Evolutionary conservation across 2,113 vertebrate species (phyloP), one percentile per base, ranked within the genome.

Genomic region (Sinocyclocheilus anshuiensis): DNA sequence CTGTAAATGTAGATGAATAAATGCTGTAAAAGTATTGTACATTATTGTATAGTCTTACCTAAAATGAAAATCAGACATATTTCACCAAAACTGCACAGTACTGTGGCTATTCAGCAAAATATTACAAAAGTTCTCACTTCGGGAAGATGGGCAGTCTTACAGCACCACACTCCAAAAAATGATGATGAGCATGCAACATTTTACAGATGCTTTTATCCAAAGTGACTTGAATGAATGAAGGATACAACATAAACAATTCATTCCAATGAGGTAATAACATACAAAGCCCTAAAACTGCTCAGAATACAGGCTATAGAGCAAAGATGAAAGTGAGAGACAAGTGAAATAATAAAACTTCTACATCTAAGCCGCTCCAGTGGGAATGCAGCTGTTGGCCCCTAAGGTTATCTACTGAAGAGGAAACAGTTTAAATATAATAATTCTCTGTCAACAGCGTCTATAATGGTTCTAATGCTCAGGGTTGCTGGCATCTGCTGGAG

Each of bases 401-500:
- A 42, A 79, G 12, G 10, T 36, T 33, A 78, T 36, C 16, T 22
- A 36, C 53, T 57, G 4, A 61, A 59, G 11, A 63, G 24, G 20
- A 57, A 36, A 24, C 12, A 45, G 36, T 26, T 45, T 4, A 36
- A 13, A 80, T 22, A 39, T 6, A 57, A 78, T 36, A 33, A 57
- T 78, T 59, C 76, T 55, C 50, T 33, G 4, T 16, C 20, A 48
- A 39, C 13, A 39, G 24, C 10, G 5, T n/a, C 6, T 6, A n/a
- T 11, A 45, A 45, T 45, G 45, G 45, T 3, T 48, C 45, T 48
- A 12, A 15, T 59, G 55, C 18, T 86, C 76, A 65, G 29, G 29
- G 18, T 20, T 84, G 26, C 77, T 86, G 57, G 82, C 71, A 81
- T 83, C 85, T 89, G 71, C 81, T 84, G 87, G 29, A 74, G 50